Evolutionary conservation across 64 coral and sea anemone species (phyloP).

Genomic region (Stylophora pistillata): DNA sequence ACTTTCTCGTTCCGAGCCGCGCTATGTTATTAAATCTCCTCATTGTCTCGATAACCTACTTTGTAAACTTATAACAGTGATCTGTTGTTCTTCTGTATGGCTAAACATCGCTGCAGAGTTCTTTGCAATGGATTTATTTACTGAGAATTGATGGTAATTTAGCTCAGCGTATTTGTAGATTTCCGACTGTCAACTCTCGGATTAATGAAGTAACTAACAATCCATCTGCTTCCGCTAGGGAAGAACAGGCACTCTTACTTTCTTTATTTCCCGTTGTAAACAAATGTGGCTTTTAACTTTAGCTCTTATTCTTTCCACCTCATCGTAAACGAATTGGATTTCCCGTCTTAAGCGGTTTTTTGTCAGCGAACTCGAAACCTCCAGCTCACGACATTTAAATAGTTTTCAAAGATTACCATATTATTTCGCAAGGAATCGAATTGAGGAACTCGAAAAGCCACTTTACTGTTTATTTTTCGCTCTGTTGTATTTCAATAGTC

Average conservation of each 20-base stretch:
- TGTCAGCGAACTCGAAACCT: neutral
- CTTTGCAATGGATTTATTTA: slow-evolving; percentile 60
- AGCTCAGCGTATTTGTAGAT: slow-evolving; percentile 68
- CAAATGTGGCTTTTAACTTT: slow-evolving; percentile 72
- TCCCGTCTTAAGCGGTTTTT: neutral
- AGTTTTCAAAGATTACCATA: slow-evolving; percentile 4
- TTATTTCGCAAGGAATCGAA: slow-evolving; percentile 3
- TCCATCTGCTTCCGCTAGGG: slow-evolving; percentile 72
- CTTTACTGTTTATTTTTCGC: slow-evolving; percentile 25
- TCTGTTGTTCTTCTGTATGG: slow-evolving; percentile 30
- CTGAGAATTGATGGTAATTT: slow-evolving; percentile 76
- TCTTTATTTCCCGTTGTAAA: slow-evolving; percentile 88
- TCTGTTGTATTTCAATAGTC: neutral
- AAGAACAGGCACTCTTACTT: slow-evolving; percentile 52
- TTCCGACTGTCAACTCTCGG: slow-evolving; percentile 82
- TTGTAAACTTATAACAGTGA: slow-evolving; percentile 1
- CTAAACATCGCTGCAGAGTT: neutral
- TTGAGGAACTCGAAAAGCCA: neutral
- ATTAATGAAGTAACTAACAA: slow-evolving; percentile 97
- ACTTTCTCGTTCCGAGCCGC: neutral
- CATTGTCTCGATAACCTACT: slow-evolving; percentile 24
- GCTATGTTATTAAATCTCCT: slow-evolving; percentile 3
- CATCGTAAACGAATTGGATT: slow-evolving; percentile 6
- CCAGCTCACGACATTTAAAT: slow-evolving; percentile 2
- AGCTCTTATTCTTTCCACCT: neutral